Percentiles rank a stretch among this genome's conserved stretches.
phyloP scores from a whole-genome alignment of 2,888 invertebrate species.

The Leucoma salicis region DNA sequence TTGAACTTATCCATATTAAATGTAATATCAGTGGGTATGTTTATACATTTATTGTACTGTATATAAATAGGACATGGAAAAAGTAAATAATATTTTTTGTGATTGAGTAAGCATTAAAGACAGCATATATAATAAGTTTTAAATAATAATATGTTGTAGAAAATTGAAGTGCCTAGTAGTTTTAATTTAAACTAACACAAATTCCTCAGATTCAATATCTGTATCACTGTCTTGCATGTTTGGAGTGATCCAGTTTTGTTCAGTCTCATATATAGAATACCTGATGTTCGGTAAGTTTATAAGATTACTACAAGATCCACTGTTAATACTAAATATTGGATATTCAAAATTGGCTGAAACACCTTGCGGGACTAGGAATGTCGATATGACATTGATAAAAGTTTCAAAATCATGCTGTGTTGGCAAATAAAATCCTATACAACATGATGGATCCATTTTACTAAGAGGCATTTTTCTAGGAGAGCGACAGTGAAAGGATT shows the following conservation, averaged over 20 bases:
- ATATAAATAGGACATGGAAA: not conserved
- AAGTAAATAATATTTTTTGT: not conserved
- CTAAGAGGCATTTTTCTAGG: slow-evolving; percentile 91
- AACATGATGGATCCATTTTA: slow-evolving; percentile 96
- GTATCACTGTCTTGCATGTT: slow-evolving; percentile 82
- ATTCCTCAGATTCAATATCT: slow-evolving; percentile 87
- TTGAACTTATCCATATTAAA: slow-evolving; percentile 12
- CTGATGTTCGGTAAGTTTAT: slow-evolving; percentile 81
- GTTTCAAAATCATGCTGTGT: slow-evolving; percentile 89
- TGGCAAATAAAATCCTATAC: slow-evolving; percentile 93
- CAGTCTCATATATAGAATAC: slow-evolving; percentile 78
- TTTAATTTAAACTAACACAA: slow-evolving; percentile 83
- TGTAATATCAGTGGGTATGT: slow-evolving; percentile 10
- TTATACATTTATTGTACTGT: slow-evolving; percentile 1
- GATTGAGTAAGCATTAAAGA: slow-evolving; percentile 16
- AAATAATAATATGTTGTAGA: slow-evolving; percentile 18
- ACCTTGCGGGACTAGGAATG: slow-evolving; percentile 75
- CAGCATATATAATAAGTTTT: slow-evolving; percentile 27
- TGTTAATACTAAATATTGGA: slow-evolving; percentile 91
- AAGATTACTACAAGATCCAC: slow-evolving; percentile 85
- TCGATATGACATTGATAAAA: slow-evolving; percentile 86
- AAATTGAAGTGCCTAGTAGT: slow-evolving; percentile 10
- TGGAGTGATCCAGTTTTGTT: slow-evolving; percentile 75
- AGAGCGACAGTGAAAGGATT: slow-evolving; percentile 92
- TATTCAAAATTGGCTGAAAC: slow-evolving; percentile 84